Base-by-base conservation (phyloP, 2,888 invertebrate genomes). In the Drosophila longiperda region DNA sequence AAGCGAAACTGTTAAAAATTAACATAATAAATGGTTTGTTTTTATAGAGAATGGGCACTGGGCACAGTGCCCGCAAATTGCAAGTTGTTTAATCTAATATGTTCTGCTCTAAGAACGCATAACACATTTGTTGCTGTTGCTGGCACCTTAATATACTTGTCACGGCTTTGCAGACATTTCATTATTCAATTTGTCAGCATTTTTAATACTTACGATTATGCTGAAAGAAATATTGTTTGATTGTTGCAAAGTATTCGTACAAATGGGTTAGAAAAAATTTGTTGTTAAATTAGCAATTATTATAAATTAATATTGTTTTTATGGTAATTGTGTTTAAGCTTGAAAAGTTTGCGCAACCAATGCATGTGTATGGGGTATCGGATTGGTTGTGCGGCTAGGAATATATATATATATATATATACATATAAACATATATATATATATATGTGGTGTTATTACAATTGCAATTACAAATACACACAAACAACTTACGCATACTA, bases 261-360 rank as follows among this genome's bases (percentile, higher is more conserved):
- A 34, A 8, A 20, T 65, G 64, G 58, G 78, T 85, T 86, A 86
- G 68, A 45, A 66, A 63, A 60, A 62, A 78, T 75, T 75, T 82
- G 88, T 84, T 80, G 85, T 89, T 89, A 84, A 89, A 89, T 90
- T 90, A 90, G 89, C 89, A 89, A 89, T 89, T 89, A 89, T 84
- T 82, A 68, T 82, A 80, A 80, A 82, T 82, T 62, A 67, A 65
- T 60, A n/a, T 55, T 55, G 26, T 55, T 45, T 8, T 15, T 45
- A 54, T 65, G 32, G 61, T 42, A 70, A 63, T 64, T 69, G 68
- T 73, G 82, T 78, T 73, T 26, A 83, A 83, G 83, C 81, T 65
- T 69, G 52, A 23, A 48, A 57, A 67, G 42, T 66, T 59, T 65
- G 73, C 69, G 71, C 66, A 75, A 83, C 75, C 80, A 81, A 58